These are phyloP conservation scores for Autographa pulchrina DNA, from an alignment of 2,888 invertebrate genomes.

Conservation along the genomic window DNA sequence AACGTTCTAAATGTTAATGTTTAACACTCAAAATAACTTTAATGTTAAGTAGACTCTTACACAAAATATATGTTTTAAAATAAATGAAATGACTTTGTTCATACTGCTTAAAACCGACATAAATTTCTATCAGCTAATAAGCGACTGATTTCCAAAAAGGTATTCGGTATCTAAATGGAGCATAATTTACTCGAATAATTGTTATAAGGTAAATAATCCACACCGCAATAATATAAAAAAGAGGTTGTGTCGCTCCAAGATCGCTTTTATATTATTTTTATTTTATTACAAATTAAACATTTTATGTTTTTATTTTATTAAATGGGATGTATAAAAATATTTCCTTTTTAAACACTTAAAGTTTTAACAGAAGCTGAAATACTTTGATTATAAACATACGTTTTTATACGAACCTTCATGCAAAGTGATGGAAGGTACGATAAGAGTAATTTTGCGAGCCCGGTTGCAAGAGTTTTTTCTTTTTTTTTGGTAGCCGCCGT, in stretches of 20 bases:
- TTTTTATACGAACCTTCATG: constrained; percentile 67
- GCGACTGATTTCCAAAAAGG: constrained; percentile 25
- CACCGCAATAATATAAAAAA: constrained; percentile 39
- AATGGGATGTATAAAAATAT: constrained; percentile 46
- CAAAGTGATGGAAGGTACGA: constrained; percentile 71
- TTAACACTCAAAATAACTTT: background rate
- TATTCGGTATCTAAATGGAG: constrained; percentile 25
- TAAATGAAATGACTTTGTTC: background rate
- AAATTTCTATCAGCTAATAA: constrained; percentile 26
- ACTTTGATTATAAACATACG: constrained; percentile 66
- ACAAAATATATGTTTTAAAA: background rate
- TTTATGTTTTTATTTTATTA: constrained; percentile 64
- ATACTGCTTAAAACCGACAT: constrained; percentile 28
- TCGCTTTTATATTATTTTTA: constrained; percentile 50
- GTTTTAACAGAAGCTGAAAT: constrained; percentile 61
- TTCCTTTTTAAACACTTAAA: constrained; percentile 47
- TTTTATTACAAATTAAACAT: constrained; percentile 58
- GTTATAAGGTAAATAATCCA: constrained; percentile 50
- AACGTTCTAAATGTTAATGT: background rate
- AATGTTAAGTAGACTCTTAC: background rate
- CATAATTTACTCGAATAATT: constrained; percentile 50
- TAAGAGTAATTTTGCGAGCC: constrained; percentile 74
- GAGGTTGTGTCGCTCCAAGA: constrained; percentile 29
- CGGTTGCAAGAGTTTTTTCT: constrained; percentile 62
- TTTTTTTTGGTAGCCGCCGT: constrained; percentile 69